Conservation (phyloP, 2,888 invertebrate genomes). For the Drosophila paucipuncta region DNA sequence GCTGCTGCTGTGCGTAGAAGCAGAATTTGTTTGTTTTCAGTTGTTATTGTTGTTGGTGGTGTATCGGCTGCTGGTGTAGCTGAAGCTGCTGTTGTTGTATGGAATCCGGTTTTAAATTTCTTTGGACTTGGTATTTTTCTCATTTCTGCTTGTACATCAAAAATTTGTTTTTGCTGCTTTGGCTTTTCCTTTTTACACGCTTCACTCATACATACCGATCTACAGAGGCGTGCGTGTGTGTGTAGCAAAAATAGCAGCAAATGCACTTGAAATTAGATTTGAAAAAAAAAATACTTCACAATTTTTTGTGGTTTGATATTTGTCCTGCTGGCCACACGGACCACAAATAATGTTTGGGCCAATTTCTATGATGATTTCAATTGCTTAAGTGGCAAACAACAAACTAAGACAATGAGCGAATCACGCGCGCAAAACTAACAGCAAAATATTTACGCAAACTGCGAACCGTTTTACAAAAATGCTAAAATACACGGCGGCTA, state of each 20-base stretch:
- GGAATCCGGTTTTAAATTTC: slow-evolving; percentile 78
- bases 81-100: slow-evolving; percentile 45
- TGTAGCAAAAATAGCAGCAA: slow-evolving; percentile 35
- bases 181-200: slow-evolving; percentile 50
- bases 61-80: slow-evolving; percentile 24
- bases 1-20: slow-evolving; percentile 47
- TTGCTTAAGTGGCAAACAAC: slow-evolving; percentile 3
- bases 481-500: slow-evolving; percentile 38
- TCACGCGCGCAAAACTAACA: slow-evolving; percentile 50
- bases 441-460: slow-evolving; percentile 50
- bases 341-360: slow-evolving; percentile 24
- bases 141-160: slow-evolving; percentile 56
- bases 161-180: slow-evolving; percentile 45
- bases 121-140: slow-evolving; percentile 68
- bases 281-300: slow-evolving; percentile 6
- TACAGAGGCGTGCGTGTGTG: background rate
- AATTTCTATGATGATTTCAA: slow-evolving; percentile 20
- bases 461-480: slow-evolving; percentile 31
- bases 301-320: slow-evolving; percentile 19
- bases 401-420: slow-evolving; percentile 24
- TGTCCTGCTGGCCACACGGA: slow-evolving; percentile 40
- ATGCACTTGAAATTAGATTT: slow-evolving; percentile 43
- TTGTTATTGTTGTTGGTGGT: slow-evolving; percentile 14
- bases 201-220: slow-evolving; percentile 11
- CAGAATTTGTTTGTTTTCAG: slow-evolving; percentile 29